Evolutionary conservation across 2,797 vertebrate species (phyloP), one percentile per base, ranked within the genome.

Genomic region (Thripadectes ignobilis): DNA sequence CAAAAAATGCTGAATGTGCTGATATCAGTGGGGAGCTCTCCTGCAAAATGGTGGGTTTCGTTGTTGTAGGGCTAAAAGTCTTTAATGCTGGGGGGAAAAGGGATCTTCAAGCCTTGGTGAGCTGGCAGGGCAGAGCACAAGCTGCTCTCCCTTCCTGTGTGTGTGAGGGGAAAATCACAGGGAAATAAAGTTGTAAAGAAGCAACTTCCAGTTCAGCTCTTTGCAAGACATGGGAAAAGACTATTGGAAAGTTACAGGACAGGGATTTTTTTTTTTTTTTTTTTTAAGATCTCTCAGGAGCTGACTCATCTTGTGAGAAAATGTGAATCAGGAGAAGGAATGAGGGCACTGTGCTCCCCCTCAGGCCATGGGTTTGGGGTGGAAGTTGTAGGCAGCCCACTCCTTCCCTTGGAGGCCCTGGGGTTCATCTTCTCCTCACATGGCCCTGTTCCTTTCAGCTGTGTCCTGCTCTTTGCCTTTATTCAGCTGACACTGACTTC

Each of bases 251-350:
- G 62, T 62, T 83, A 34, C 29, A 38, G 83, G 34, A 38, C 4
- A 6, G 6, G 46, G 45, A 14, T 38, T 89, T 48, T 34, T 30
- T 54, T 41, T 41, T 6, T 3, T 12, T 39, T 36, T 19, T 6
- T 20, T 29, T 61, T 29, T 9, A 76, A 67, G 59, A 30, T 51
- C 29, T 67, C 67, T 32, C 0, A 0, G 55, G 36, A 62, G 34
- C 55, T 85, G 80, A 96, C 30, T 94, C 72, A 78, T 74, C 61
- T 87, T 90, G 69, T 75, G 54, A 62, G 39, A 6, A 73, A n/a
- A 36, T 24, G 55, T 85, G 69, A 87, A 75, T 73, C 65, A 68
- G 69, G 55, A 41, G 46, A 27, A 39, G 75, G 38, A 38, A 5
- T 2, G 49, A 91, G 72, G 67, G 54, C 46, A 46, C 62, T 79